phyloP scores from a whole-genome alignment of 2,888 invertebrate species.

The Petrophora chlorosata region DNA sequence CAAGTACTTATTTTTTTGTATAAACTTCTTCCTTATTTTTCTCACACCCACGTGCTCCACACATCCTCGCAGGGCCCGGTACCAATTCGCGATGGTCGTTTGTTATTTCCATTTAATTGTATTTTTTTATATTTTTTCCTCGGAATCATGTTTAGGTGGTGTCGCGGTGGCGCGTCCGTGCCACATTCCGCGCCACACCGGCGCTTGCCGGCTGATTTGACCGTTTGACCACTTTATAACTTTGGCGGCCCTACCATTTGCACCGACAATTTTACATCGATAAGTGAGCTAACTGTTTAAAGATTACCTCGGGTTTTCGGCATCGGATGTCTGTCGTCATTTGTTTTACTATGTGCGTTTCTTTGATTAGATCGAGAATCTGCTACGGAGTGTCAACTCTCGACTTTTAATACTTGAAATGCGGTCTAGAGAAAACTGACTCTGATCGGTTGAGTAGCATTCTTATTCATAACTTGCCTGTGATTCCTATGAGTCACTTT shows the following conservation, averaged over 20 bases:
- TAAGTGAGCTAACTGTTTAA: background rate
- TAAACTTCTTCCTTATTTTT: constrained; percentile 13
- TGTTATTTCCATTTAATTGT: constrained; percentile 54
- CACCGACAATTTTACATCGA: background rate
- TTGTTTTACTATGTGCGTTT: too few species aligned
- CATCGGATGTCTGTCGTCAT: too few species aligned
- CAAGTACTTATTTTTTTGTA: too few species aligned
- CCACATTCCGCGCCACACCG: constrained; percentile 75
- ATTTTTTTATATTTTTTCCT: constrained; percentile 47
- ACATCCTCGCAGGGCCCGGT: constrained; percentile 35
- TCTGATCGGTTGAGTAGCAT: background rate
- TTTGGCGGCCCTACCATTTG: constrained; percentile 46
- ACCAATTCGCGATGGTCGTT: constrained; percentile 47
- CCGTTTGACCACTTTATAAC: constrained; percentile 65
- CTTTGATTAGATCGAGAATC: too few species aligned
- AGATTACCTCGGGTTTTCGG: background rate
- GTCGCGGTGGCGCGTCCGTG: constrained; percentile 61
- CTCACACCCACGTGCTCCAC: constrained; percentile 27
- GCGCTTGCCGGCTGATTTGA: constrained; percentile 62
- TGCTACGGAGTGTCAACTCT: too few species aligned
- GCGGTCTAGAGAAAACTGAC: background rate
- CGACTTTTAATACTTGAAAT: too few species aligned
- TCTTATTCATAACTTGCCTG: constrained; percentile 7
- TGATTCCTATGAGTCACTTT: constrained; percentile 2
- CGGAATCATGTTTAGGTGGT: constrained; percentile 65